Evolutionary conservation across 2,888 invertebrate species (phyloP).

Genomic region (Scaptomyza flava): DNA sequence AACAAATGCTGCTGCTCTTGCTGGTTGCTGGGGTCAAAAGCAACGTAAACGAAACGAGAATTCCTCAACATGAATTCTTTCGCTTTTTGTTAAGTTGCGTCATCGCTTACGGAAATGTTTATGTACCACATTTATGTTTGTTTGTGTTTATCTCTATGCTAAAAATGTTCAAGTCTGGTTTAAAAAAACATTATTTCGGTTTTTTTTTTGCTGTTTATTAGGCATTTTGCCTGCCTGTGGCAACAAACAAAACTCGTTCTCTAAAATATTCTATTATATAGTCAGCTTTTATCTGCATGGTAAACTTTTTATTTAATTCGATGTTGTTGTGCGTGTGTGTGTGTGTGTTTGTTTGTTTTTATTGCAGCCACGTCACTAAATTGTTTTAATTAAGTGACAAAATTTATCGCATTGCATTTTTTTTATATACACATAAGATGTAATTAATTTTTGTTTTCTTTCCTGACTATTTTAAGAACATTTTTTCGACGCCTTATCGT

Average conservation of each 20-base stretch:
- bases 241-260: constrained; percentile 49
- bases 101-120: constrained; percentile 65
- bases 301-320: not conserved
- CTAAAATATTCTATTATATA: constrained; percentile 35
- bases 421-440: constrained; percentile 19
- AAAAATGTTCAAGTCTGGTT: constrained; percentile 63
- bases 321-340: not conserved
- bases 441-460: constrained; percentile 17
- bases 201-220: constrained; percentile 12
- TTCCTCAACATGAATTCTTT: constrained; percentile 52
- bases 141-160: constrained; percentile 20
- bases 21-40: constrained; percentile 13
- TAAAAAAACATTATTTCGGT: constrained; percentile 11
- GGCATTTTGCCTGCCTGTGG: constrained; percentile 39
- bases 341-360: not conserved
- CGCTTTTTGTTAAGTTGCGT: constrained; percentile 62
- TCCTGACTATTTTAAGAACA: constrained; percentile 19
- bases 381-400: constrained; percentile 63
- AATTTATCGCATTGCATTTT: constrained; percentile 54
- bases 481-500: constrained; percentile 35
- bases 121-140: constrained; percentile 14
- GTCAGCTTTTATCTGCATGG: not conserved
- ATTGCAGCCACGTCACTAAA: constrained; percentile 19
- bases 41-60: constrained; percentile 38
- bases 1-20: constrained; percentile 37